Evolutionary conservation across 2,797 vertebrate species (phyloP), one percentile per base, ranked within the genome.

Genomic region (Triplophysa bombifrons): DNA sequence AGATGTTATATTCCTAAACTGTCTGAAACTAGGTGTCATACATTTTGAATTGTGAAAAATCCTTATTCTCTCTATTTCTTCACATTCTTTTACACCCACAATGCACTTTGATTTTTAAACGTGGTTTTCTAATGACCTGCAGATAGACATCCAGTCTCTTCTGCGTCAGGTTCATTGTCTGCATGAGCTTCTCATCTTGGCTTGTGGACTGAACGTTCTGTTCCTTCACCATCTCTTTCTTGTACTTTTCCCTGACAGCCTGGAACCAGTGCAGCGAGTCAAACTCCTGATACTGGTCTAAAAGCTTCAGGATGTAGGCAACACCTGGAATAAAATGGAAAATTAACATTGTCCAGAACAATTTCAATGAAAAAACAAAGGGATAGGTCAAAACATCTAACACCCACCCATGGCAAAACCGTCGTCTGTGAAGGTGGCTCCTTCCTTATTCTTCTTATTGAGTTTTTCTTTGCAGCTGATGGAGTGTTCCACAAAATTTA

Each of bases 251-350:
- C 87, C 97, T 91, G 72, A 98, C 97, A 3, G 98, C 96, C 89
- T 99, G 98, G 92, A 99, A 99, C 98, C 98, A 99, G 92, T 99
- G 98, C 86, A 99, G 93, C 0, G 98, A 98, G 87, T 99, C 98
- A 86, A 99, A 99, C 90, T 99, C 98, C 90, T 96, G 95, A 83
- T 99, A 99, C 86, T 99, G 98, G 90, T 99, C 96, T 90, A 99
- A 92, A 84, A 99, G 96, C 92, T 99, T 99, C 82, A 99, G 91
- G 76, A 99, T 99, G 90, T 99, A 99, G 10, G 98, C 98, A 85
- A 99, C 97, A 81, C 98, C 98, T 99, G 76, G 80, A 20, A 14
- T 25, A 71, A 27, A 69, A 8, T 58, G 7, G 22, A 0, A 55
- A 34, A 6, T 55, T 9, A n/a, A 41, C 3, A 34, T 65, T 3